Conservation (phyloP, 2,113 vertebrate genomes). For the Calonectris borealis region DNA sequence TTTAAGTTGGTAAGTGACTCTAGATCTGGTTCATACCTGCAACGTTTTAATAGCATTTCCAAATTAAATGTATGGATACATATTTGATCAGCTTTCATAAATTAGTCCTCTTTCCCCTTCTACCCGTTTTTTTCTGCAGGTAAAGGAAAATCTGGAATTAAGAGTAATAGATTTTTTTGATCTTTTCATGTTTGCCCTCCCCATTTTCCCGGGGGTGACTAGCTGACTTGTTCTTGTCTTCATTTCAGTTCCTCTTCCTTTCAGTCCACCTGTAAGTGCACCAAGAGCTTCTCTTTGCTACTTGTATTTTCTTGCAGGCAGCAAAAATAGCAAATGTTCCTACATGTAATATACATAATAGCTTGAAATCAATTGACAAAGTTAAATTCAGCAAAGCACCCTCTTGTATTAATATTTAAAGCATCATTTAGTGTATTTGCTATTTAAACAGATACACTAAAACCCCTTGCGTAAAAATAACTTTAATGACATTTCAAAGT, state of each 20-base stretch:
- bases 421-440: neutral
- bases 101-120: neutral
- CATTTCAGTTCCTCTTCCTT: neutral
- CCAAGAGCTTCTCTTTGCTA: neutral
- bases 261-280: neutral
- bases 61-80: neutral
- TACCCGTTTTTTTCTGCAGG: neutral
- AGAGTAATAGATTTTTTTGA: neutral
- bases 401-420: conserved; percentile 43
- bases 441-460: neutral
- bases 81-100: neutral
- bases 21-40: neutral
- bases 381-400: neutral
- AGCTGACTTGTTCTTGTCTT: neutral
- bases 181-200: neutral
- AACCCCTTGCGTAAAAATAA: neutral
- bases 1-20: neutral
- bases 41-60: neutral
- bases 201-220: neutral
- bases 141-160: neutral
- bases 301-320: neutral
- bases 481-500: neutral
- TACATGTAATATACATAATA: neutral
- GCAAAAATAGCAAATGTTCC: neutral
- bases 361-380: neutral